Evolutionary conservation across 2,888 invertebrate species (phyloP), one percentile per base, ranked within the genome.

Genomic region (Lingula anatina): DNA sequence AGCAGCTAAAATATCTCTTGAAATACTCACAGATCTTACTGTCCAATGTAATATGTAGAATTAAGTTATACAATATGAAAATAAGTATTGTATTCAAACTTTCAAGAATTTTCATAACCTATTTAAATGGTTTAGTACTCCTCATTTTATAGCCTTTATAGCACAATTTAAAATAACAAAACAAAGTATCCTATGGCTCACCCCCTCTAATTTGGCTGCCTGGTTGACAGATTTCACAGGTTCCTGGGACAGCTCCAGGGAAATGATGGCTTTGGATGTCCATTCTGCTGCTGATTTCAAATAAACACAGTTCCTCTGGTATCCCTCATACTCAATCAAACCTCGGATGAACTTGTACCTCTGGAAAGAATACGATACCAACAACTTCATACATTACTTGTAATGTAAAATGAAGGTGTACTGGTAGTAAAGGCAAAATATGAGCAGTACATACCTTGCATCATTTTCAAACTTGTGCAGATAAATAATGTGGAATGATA

Each of bases 261-360:
- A 62, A 15, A 64, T 62, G 43, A 65, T 56, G 7, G 65, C 62
- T 38, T 57, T 55, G 9, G 65, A 64, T 21, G 65, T 64, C 38
- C 64, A 65, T 40, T 65, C 65, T 38, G 64, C 65, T 2, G 65
- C 61, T 2, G 62, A 61, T 43, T 64, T 65, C 37, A 64, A 49
- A 43, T 57, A 65, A 46, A 62, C 60, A 9, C 53, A 49, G 23
- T 53, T 52, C 20, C 65, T 51, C 40, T 64, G 63, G 27, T 49
- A 53, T 18, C 26, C 44, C 40, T 65, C 65, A 49, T 59, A 57
- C 2, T 48, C 46, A 35, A 60, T 55, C 31, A 64, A 43, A 7
- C 65, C 64, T 47, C 65, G 35, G 51, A 65, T 60, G 43, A 64
- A 62, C 37, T 59, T 50, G 40, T 61, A 62, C 12, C 59, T 53